These are phyloP conservation scores for Mirza zaza DNA, from an alignment of 2,113 vertebrate genomes.

Conservation along the genomic window DNA sequence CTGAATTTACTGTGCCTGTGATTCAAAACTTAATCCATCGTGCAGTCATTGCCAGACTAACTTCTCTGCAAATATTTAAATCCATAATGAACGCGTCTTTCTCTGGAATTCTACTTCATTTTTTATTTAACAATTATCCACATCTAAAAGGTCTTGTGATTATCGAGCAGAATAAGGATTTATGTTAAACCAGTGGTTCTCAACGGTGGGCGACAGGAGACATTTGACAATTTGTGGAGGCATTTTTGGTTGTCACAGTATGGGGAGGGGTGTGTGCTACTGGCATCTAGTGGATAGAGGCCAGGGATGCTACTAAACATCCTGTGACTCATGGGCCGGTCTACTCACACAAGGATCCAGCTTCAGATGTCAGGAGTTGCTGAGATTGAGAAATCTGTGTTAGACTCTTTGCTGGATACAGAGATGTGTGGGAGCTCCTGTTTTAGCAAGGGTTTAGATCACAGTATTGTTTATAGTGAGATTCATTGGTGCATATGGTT, in stretches of 20 bases:
- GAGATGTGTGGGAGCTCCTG: not conserved
- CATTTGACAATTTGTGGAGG: not conserved
- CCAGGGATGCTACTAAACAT: not conserved
- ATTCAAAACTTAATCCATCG: not conserved
- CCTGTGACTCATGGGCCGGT: too few relatives aligned
- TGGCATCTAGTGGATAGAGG: not conserved
- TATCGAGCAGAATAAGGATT: not conserved
- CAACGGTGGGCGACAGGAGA: not conserved
- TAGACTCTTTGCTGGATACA: not conserved
- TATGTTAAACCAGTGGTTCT: not conserved
- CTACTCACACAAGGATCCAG: too few relatives aligned
- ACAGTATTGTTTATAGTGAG: not conserved
- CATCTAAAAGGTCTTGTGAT: not conserved
- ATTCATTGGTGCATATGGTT: not conserved
- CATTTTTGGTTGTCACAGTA: not conserved
- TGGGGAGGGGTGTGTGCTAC: not conserved
- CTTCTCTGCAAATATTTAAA: not conserved
- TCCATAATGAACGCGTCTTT: not conserved
- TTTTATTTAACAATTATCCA: not conserved
- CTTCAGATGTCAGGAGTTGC: not conserved
- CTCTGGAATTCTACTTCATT: not conserved
- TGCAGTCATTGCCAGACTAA: not conserved
- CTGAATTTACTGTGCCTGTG: not conserved
- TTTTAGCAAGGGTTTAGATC: not conserved
- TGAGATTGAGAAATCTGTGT: not conserved